Evolutionary conservation across 1,140 invertebrate species (phyloP), one percentile per base, ranked within the genome.

Genomic region (Trachymyrmex septentrionalis): DNA sequence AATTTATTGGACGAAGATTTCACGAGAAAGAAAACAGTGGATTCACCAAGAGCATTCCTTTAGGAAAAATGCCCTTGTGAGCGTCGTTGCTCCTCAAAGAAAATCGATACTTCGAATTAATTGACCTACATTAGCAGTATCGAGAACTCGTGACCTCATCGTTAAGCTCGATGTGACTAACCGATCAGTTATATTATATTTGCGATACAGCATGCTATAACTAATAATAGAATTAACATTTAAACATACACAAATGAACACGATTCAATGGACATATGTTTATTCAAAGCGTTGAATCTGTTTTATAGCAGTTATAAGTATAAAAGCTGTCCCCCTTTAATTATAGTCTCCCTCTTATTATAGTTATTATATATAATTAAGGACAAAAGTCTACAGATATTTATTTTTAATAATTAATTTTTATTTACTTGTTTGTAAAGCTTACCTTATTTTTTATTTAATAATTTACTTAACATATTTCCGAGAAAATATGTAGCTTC

Each of bases 51-150:
- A 57, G n/a, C n/a, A 82, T 78, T 59, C 24, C 38, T n/a, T 21
- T 21, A 9, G 5, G 16, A 87, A 77, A 59, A 19, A 61, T 75
- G 72, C 57, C 86, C 80, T 88, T 88, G 78, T 24, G 55, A 75
- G 27, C 50, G 21, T 77, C 64, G 64, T 77, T 63, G 75, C 21
- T 50, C 57, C 10, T 55, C 86, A 57, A 61, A 75, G 34, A 77
- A 88, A 88, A 88, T 88, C 87, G 80, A 88, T 88, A 84, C 57
- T 76, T 69, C 69, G 78, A 88, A 88, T 87, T 84, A 88, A 88
- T 88, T 88, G 80, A 88, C 87, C 87, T 88, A 88, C 80, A 88
- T 88, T 57, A 55, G n/a, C 50, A 55, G 16, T 30, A 34, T 0
- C 64, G 55, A 86, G 78, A n/a, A 82, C 66, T 82, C 30, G 85